phyloP scores from a whole-genome alignment of 1,140 invertebrate species.

The Drosophila lini region DNA sequence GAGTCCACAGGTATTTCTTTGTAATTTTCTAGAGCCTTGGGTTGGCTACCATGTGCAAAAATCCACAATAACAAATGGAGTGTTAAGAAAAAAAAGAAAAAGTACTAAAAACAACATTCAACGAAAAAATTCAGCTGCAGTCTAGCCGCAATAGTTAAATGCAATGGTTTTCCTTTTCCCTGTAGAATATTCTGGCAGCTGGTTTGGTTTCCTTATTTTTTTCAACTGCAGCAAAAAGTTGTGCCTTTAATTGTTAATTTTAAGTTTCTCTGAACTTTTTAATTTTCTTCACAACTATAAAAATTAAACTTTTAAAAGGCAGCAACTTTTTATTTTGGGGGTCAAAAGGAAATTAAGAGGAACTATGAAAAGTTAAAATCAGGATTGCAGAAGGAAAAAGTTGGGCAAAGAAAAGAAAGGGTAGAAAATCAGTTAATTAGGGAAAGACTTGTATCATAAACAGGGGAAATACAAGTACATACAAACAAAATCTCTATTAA shows the following conservation, averaged over 20 bases:
- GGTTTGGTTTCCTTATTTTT: constrained; percentile 15
- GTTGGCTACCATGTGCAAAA: constrained; percentile 7
- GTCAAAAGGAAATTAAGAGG: background rate
- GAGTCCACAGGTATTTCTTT: background rate
- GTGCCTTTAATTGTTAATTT: constrained; percentile 36
- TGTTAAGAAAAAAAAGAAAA: constrained; percentile 16
- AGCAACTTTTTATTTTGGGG: background rate
- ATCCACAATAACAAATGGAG: constrained; percentile 6
- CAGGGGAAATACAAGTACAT: background rate
- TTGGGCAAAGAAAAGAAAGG: background rate
- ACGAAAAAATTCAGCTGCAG: constrained; percentile 34
- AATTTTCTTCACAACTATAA: background rate
- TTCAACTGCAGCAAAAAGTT: constrained; percentile 21
- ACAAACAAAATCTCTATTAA: background rate
- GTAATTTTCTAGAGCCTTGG: background rate
- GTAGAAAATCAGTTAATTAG: background rate
- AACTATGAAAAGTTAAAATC: constrained; percentile 7
- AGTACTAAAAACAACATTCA: constrained; percentile 22
- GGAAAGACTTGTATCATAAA: background rate
- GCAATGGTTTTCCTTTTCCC: too few relatives aligned
- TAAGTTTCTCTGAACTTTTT: constrained; percentile 11
- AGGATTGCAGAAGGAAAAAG: background rate
- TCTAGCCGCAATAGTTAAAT: constrained; percentile 21
- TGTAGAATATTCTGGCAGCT: background rate
- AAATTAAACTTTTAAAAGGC: constrained; percentile 6